Evolutionary conservation across 2,888 invertebrate genomes (phyloP), one percentile per base, ranked within the genome.

Genomic region (Nemotelus pantherinus): DNA sequence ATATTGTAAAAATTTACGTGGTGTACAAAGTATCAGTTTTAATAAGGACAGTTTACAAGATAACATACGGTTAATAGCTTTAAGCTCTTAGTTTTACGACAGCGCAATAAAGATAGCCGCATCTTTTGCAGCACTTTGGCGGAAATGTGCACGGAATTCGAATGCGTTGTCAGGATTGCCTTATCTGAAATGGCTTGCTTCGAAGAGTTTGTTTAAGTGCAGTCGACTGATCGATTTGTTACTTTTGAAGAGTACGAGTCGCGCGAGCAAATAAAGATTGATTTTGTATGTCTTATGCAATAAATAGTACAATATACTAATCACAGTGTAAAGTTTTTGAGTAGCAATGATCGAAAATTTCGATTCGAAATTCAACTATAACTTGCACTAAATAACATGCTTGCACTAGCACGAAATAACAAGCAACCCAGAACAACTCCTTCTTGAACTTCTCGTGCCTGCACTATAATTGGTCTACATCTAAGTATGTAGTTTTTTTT

Each of bases 61-160:
- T 74, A 74, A 74, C 74, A 63, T 39, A 63, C 47, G 50, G 50
- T 74, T 74, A 74, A 74, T 74, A 74, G 74, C 60, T 45, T 74
- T 74, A 74, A 74, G 74, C 74, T 74, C 74, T 74, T 74, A 74
- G 74, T 74, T 74, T 74, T 74, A 74, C 60, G 60, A 60, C 50
- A 10, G 48, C n/a, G 57, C 63, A 63, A 74, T 74, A 74, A 74
- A 74, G 74, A 74, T 74, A 74, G 63, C 7, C 25, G 41, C 48
- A 25, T 41, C 55, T 25, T 55, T 10, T 41, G 70, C 55, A 70
- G 53, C 55, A 70, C 7, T 70, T 70, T 44, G 47, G 43, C 43
- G 45, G 53, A 43, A 55, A 70, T 10, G 41, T 70, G 25, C 53
- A 50, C 45, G n/a, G 39, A 9, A 65, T 44, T 65, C 10, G 10